Evolutionary conservation across 2,113 vertebrate genomes (phyloP), one percentile per base, ranked within the genome.

Genomic region (Syrrhaptes paradoxus): DNA sequence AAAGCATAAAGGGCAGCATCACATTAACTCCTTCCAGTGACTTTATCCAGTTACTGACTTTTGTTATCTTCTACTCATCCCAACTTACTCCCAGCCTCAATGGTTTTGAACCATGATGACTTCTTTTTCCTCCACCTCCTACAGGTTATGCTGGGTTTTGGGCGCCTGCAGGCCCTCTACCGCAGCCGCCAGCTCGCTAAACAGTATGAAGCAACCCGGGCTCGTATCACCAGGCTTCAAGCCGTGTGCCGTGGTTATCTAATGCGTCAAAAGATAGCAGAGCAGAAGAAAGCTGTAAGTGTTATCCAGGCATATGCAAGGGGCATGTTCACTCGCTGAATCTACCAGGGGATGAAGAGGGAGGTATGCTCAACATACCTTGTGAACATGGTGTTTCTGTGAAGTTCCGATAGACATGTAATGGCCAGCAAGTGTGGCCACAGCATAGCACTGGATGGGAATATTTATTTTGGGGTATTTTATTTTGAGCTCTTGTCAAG

Each of bases 111-210:
- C 10, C 34, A 11, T 22, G 38, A n/a, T 11, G 5, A 57, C 26
- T 70, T 32, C 3, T 68, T 46, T 61, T 31, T 17, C 19, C 24
- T 65, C 17, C 28, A 67, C 38, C 3, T 46, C 90, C 15, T 19
- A 0, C 92, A 99, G 99, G 98, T 98, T 84, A 96, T 98, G 91
- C 94, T 98, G 86, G 99, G 99, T 49, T 99, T 99, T 4, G 97
- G 98, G 10, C 99, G 99, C n/a, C 97, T 99, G 51, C 99, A 99
- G 95, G 99, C 99, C 2, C 97, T 98, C 45, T 96, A 97, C 54
- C 98, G 98, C 25, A 97, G 98, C 67, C 98, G 95, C 21, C 97
- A 98, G 73, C 94, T 99, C 20, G 84, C 95, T 2, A 96, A 93
- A 54, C 97, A 96, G 32, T 99, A 99, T 41, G 97, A 97, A 91